These are phyloP conservation scores for Phanerotoma sp. DNA, from an alignment of 2,888 invertebrate species.

Conservation along the genomic window DNA sequence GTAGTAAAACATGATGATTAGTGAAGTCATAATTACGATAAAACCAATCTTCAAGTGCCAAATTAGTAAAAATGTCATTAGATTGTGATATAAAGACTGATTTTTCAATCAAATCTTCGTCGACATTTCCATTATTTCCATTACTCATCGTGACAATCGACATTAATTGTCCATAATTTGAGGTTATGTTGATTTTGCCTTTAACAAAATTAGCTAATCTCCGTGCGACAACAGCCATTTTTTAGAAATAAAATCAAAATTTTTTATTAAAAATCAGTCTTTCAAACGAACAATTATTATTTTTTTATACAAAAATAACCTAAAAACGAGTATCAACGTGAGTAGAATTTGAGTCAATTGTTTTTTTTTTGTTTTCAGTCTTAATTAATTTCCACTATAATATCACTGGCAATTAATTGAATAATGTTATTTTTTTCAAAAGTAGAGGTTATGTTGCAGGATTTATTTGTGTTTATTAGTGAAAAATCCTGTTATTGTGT, in stretches of 20 bases:
- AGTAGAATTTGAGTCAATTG: too few relatives aligned
- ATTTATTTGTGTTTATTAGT: too few relatives aligned
- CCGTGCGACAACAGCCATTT: slow-evolving; percentile 39
- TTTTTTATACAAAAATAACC: too few relatives aligned
- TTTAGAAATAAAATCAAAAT: too few relatives aligned
- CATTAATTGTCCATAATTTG: slow-evolving; percentile 1
- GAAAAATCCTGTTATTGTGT: too few relatives aligned
- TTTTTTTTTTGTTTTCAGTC: background rate
- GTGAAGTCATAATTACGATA: slow-evolving; percentile 84
- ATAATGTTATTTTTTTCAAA: too few relatives aligned
- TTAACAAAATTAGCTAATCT: slow-evolving; percentile 59
- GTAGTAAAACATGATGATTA: slow-evolving; percentile 79
- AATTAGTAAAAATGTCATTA: slow-evolving; percentile 85
- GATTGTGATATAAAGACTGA: slow-evolving; percentile 92
- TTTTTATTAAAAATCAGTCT: background rate
- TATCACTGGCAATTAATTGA: too few relatives aligned
- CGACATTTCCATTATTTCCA: background rate
- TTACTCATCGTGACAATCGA: slow-evolving; percentile 34
- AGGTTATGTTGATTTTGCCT: slow-evolving; percentile 44
- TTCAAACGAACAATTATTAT: background rate
- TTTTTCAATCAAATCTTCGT: slow-evolving; percentile 67
- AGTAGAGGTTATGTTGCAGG: too few relatives aligned
- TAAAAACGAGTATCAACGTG: too few relatives aligned
- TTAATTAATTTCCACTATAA: background rate
- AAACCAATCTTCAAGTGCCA: slow-evolving; percentile 96